Percentiles rank a stretch among this genome's conserved stretches.
These are phyloP conservation scores for Imbricaverruca yamaguchii DNA, from an alignment of 2,888 invertebrate species.

Conservation along the genomic window DNA sequence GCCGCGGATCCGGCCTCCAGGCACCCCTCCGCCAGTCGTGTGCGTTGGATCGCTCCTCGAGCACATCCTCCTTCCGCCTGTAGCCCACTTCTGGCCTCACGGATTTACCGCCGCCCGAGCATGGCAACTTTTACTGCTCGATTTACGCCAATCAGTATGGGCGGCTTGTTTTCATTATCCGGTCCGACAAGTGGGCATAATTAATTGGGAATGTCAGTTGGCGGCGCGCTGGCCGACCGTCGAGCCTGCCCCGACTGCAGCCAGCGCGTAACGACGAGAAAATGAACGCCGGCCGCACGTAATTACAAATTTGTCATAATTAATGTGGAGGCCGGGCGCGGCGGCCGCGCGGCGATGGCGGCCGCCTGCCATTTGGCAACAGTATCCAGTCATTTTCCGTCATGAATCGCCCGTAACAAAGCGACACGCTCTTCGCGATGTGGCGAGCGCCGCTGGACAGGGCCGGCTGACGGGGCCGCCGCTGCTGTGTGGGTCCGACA, in stretches of 20 bases:
- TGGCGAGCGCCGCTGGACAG: background rate
- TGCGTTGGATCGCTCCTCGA: too few species aligned
- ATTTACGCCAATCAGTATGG: slow-evolving; percentile 6
- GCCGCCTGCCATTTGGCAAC: background rate
- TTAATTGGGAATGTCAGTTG: background rate
- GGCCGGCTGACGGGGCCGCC: too few species aligned
- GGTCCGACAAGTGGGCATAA: background rate
- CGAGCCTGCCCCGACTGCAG: background rate
- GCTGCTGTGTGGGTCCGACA: too few species aligned
- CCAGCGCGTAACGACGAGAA: background rate
- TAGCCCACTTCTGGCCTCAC: too few species aligned
- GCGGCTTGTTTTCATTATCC: background rate
- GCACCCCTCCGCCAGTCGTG: too few species aligned
- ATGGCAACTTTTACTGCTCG: background rate
- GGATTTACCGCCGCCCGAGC: background rate
- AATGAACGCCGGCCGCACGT: background rate
- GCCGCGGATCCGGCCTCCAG: too few species aligned
- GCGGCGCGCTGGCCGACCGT: background rate
- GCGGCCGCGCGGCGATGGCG: background rate
- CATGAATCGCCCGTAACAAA: background rate
- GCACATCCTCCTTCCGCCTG: too few species aligned
- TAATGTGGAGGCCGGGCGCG: background rate
- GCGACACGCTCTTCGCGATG: background rate
- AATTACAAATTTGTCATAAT: slow-evolving; percentile 11
- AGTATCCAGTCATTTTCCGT: background rate